A percentile compares a stretch with the other conserved stretches of the same genome.
phyloP scores from a whole-genome alignment of 2,888 invertebrate species.

The Mallateleia sp. region DNA sequence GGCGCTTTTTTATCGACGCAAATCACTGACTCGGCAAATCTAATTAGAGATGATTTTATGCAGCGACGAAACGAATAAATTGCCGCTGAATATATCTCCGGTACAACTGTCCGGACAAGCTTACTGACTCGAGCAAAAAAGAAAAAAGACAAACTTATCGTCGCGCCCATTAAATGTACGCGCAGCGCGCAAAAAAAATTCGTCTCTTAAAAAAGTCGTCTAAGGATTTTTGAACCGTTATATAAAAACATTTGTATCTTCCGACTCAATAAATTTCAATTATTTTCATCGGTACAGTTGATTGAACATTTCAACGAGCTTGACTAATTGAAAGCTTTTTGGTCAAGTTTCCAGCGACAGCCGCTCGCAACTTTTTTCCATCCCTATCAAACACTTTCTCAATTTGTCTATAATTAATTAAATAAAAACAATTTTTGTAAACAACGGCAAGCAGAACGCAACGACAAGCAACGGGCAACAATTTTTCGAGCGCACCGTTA shows the following conservation, averaged over 20 bases:
- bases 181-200: conserved; percentile 2
- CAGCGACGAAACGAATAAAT: conserved; percentile 74
- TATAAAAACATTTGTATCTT: conserved; percentile 36
- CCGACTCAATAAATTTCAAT: conserved; percentile 37
- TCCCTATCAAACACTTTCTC: conserved; percentile 27
- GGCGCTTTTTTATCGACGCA: conserved; percentile 69
- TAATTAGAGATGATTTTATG: conserved; percentile 77
- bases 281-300: conserved; percentile 53
- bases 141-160: conserved; percentile 39
- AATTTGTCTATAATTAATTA: conserved; percentile 58
- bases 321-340: conserved; percentile 66
- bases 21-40: conserved; percentile 76
- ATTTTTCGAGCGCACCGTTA: conserved; percentile 13
- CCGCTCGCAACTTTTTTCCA: conserved; percentile 17
- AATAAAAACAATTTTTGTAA: conserved; percentile 65
- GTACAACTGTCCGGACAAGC: conserved; percentile 54
- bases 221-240: conserved; percentile 3
- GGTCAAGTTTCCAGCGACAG: conserved; percentile 46
- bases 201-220: background rate
- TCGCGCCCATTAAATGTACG: conserved; percentile 31
- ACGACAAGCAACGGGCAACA: conserved; percentile 33
- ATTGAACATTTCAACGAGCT: conserved; percentile 53
- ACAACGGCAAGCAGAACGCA: conserved; percentile 37
- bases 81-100: conserved; percentile 64
- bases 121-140: conserved; percentile 46